Base-by-base conservation (phyloP, 1,140 invertebrate species). In the Monomorium pharaonis region DNA sequence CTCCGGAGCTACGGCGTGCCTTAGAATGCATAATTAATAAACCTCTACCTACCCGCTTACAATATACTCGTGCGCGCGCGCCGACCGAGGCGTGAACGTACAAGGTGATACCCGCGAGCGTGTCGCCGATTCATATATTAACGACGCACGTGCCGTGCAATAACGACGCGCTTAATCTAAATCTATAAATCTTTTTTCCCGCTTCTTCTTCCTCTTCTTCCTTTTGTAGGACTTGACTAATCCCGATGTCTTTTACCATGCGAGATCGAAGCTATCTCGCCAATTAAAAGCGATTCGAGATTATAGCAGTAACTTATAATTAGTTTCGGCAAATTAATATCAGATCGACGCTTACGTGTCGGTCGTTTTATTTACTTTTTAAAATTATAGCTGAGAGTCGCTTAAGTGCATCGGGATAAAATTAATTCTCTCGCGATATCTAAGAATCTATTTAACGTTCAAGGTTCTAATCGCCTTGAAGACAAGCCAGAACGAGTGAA, bases 21-120 rank as follows among this genome's bases (percentile, higher is more conserved):
- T 80, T 63, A 56, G 86, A 83, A 88, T 90, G 86, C 60, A 88
- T 90, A 90, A 90, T 90, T 90, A 85, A 90, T 90, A 69, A 70
- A n/a, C n/a, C 70, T 51, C 86, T 81, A 70, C 88, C 88, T 90
- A 90, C 81, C 44, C 54, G 33, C 65, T 89, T 89, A 78, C 85
- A 72, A 84, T 86, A 65, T 47, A 67, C 63, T 10, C 30, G 49
- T 60, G 60, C 24, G 47, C 63, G n/a, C 30, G 49, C 75, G 60
- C 24, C 65, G 76, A 10, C 47, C 51, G 21, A 72, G 37, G 51
- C 51, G 67, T 60, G 67, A 83, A 72, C 78, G 78, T 83, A 83
- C 78, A 83, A 83, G 78, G 78, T 72, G 42, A 83, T 74, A 60
- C 16, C 67, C 21, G 78, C 78, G 24, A 56, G 65, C 49, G 49